These are phyloP conservation scores for Girardia tigrina DNA, from an alignment of 2,888 invertebrate species.

Conservation along the genomic window DNA sequence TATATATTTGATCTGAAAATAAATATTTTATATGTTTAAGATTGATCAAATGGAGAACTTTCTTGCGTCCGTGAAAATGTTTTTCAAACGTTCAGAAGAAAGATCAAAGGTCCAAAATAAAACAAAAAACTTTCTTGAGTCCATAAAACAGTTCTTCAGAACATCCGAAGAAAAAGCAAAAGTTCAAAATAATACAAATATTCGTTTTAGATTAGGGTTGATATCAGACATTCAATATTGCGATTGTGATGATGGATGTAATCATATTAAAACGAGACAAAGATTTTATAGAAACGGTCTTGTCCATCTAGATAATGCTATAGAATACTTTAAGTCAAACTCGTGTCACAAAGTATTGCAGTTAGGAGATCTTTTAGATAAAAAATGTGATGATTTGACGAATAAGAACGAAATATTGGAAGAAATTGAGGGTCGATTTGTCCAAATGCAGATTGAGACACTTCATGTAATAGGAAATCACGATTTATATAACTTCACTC, in stretches of 20 bases:
- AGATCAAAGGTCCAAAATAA: too few relatives aligned
- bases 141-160: too few relatives aligned
- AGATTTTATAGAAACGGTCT: slow-evolving; percentile 47
- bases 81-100: too few relatives aligned
- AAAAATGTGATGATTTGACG: slow-evolving; percentile 41
- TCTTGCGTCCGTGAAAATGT: too few relatives aligned
- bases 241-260: slow-evolving; percentile 45
- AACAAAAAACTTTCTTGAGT: too few relatives aligned
- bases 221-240: slow-evolving; percentile 51
- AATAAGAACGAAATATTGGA: slow-evolving; percentile 41
- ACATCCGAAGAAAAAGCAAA: too few relatives aligned
- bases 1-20: too few relatives aligned
- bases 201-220: too few relatives aligned
- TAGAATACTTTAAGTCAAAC: slow-evolving; percentile 38
- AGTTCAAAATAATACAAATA: too few relatives aligned
- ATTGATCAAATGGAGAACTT: too few relatives aligned
- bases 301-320: slow-evolving; percentile 42
- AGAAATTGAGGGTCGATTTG: slow-evolving; percentile 41
- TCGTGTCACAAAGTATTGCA: slow-evolving; percentile 45
- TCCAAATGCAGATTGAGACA: slow-evolving; percentile 38
- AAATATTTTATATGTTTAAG: too few relatives aligned
- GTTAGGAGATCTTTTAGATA: slow-evolving; percentile 51
- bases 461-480: slow-evolving; percentile 49
- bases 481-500: slow-evolving; percentile 49
- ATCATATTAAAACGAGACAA: slow-evolving; percentile 42